Evolutionary conservation across 2,797 vertebrate genomes (phyloP).

Genomic region (Petrocephalus sullivani): DNA sequence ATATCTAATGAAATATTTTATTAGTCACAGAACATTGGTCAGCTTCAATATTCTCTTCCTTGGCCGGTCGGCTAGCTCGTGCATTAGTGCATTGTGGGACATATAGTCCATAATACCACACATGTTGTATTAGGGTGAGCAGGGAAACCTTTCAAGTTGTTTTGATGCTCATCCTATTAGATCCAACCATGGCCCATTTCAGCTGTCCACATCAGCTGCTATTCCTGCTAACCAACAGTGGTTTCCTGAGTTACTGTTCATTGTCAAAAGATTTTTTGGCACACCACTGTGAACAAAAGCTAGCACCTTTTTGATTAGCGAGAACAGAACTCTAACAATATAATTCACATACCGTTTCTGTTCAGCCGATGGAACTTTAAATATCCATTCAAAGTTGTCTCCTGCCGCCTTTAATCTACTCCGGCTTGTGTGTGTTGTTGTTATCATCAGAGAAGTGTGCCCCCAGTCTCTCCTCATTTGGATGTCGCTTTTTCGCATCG

Average conservation of each 20-base stretch:
- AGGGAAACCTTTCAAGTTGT: not conserved
- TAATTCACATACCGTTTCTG: constrained; percentile 1
- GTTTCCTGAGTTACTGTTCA: not conserved
- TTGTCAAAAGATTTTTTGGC: not conserved
- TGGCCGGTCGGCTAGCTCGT: not conserved
- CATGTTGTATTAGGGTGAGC: not conserved
- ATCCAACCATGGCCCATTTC: not conserved
- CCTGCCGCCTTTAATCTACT: not conserved
- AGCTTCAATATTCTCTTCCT: not conserved
- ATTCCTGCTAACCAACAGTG: not conserved
- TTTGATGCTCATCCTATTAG: not conserved
- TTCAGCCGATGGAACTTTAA: not conserved
- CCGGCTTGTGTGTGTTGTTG: not conserved
- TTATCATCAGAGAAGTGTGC: not conserved
- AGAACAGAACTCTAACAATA: not conserved
- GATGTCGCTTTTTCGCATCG: not conserved
- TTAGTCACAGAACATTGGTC: not conserved
- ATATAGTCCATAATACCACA: not conserved
- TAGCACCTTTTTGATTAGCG: not conserved
- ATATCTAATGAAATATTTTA: not conserved
- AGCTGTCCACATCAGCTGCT: not conserved
- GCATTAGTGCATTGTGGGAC: not conserved
- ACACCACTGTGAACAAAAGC: not conserved
- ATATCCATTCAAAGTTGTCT: not conserved
- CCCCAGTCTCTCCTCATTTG: not conserved